phyloP scores from a whole-genome alignment of 35 echinoderm and acorn worm genomes.

The Acanthaster planci region DNA sequence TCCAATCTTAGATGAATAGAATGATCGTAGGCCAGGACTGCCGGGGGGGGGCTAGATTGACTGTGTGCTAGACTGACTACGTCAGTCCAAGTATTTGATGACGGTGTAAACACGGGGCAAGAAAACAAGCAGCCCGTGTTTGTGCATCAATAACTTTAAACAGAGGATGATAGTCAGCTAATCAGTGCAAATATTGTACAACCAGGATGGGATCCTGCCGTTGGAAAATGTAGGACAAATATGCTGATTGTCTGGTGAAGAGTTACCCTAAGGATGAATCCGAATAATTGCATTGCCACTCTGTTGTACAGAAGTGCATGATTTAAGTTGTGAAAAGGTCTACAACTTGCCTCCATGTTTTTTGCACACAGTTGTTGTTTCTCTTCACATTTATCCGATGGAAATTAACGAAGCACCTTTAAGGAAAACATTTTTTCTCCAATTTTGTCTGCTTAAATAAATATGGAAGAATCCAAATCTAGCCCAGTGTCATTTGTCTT shows the following conservation, averaged over 20 bases:
- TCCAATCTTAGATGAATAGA: constrained; percentile 13
- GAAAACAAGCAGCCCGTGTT: neutral
- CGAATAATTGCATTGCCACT: too few species aligned
- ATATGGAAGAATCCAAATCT: too few species aligned
- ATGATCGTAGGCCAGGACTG: neutral
- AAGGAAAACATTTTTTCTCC: too few species aligned
- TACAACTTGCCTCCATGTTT: too few species aligned
- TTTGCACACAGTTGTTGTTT: too few species aligned
- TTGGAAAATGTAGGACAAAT: neutral
- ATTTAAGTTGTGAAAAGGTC: too few species aligned
- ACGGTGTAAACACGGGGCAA: constrained; percentile 5
- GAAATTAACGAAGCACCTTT: too few species aligned
- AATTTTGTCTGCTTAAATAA: too few species aligned
- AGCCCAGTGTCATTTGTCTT: too few species aligned
- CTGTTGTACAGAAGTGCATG: too few species aligned
- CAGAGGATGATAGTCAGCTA: neutral
- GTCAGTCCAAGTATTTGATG: constrained; percentile 2
- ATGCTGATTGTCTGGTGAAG: neutral
- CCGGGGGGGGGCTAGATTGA: neutral
- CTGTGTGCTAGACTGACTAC: neutral
- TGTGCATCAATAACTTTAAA: constrained; percentile 8
- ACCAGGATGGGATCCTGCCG: neutral
- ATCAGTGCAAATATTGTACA: neutral
- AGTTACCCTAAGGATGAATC: too few species aligned
- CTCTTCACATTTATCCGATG: too few species aligned